Conservation (phyloP, 2,113 vertebrate genomes). For the Daubentonia madagascariensis region DNA sequence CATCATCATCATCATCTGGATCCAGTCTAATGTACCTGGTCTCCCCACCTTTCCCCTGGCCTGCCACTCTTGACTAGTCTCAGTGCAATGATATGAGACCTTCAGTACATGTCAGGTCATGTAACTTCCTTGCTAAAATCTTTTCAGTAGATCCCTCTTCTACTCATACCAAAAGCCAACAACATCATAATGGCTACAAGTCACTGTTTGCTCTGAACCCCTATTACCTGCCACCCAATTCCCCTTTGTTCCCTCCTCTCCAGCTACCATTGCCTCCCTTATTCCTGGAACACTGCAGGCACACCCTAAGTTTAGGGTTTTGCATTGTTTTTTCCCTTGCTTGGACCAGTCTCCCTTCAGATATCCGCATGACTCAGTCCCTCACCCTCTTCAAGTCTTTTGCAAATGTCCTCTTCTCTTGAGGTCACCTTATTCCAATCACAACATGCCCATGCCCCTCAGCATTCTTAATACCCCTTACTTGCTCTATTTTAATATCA, state of each 20-base stretch:
- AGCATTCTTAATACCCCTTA: background rate
- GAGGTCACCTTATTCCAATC: background rate
- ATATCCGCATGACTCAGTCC: background rate
- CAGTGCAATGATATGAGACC: background rate
- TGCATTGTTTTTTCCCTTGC: background rate
- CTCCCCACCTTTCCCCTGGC: background rate
- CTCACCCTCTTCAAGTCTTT: background rate
- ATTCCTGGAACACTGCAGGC: background rate
- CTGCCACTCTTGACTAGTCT: background rate
- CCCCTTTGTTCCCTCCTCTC: background rate
- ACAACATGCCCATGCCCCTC: background rate
- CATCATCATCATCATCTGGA: background rate
- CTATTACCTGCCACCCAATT: background rate
- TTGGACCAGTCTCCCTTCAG: background rate
- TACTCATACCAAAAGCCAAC: background rate
- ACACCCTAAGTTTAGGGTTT: background rate
- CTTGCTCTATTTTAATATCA: background rate
- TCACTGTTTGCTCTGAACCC: background rate
- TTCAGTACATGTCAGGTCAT: background rate
- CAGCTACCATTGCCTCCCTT: background rate
- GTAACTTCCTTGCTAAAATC: background rate
- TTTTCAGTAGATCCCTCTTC: background rate
- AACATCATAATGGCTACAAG: background rate
- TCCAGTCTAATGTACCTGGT: background rate
- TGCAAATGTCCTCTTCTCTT: background rate